Evolutionary conservation across 1,140 invertebrate species (phyloP), one percentile per base, ranked within the genome.

Genomic region (Plectus sambesii): DNA sequence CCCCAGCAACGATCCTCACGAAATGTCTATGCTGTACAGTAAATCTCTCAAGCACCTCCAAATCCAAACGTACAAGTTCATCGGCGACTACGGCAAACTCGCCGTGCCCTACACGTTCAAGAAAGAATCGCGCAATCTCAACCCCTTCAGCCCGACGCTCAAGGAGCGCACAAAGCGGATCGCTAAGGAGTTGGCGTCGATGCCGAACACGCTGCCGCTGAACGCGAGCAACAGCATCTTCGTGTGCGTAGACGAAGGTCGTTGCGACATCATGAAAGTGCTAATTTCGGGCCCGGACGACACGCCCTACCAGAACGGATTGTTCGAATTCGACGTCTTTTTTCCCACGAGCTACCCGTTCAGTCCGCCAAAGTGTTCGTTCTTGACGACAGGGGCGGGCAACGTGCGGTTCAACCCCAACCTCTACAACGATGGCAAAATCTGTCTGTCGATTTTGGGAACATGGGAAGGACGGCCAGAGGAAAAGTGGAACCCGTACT

Each of bases 381-480:
- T 80, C 15, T 72, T 80, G 69, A 81, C 79, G 1, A 80, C 79
- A 24, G 77, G 77, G 33, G 70, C 68, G 47, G 76, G 76, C 25
- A 72, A 64, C 42, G 78, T 81, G 27, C 66, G 79, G 22, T 80
- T 80, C 58, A 80, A 79, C 63, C 77, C 77, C 37, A 80, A 80
- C 62, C 57, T 80, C 0, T 80, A 79, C 61, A 74, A 72, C 56
- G 76, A 74, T 63, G 79, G 79, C 12, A 80, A 80, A 72, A 75
- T 80, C 25, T 80, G 78, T 61, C 68, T 80, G 6, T 79, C 77
- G 51, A 78, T 80, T 56, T 58, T 80, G 33, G 78, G 78, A 70
- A 96, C 90, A 0, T 96, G 90, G 90, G 88, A 96, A 72, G 90
- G 89, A 3, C 75, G 88, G 49, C 89, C 88, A n/a, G 90, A 94